These are phyloP conservation scores for Phyllostomus discolor DNA, from an alignment of 2,113 vertebrate species.

Conservation along the genomic window DNA sequence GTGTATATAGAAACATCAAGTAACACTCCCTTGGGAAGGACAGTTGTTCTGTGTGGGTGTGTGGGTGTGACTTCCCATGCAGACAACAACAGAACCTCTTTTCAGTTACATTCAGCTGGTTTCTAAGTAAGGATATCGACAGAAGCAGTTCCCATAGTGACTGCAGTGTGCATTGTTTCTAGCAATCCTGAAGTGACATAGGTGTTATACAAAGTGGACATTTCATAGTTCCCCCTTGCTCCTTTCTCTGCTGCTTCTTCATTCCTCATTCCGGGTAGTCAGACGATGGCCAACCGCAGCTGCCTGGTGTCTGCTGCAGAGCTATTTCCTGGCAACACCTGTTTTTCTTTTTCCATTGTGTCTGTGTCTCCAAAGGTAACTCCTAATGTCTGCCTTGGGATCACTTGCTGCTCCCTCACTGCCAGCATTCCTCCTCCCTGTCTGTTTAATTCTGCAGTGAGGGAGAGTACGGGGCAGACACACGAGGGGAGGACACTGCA, in stretches of 20 bases:
- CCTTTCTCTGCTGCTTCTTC: not conserved
- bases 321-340: accelerated
- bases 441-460: not conserved
- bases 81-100: accelerated
- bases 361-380: not conserved
- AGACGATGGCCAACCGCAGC: accelerated
- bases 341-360: no score
- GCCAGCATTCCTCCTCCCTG: accelerated
- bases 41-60: not conserved
- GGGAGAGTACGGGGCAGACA: no score
- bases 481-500: not conserved
- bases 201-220: no score
- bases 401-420: not conserved
- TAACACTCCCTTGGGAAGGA: not conserved
- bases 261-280: no score
- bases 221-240: no score
- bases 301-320: accelerated
- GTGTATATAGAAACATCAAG: not conserved
- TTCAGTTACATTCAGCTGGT: accelerated
- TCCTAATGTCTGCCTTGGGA: not conserved
- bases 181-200: accelerated
- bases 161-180: not conserved
- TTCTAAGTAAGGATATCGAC: not conserved
- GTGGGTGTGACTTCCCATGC: not conserved
- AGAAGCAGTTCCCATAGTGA: accelerated